Conservation (phyloP, 2,797 vertebrate genomes). For the Clarias pachynema region DNA sequence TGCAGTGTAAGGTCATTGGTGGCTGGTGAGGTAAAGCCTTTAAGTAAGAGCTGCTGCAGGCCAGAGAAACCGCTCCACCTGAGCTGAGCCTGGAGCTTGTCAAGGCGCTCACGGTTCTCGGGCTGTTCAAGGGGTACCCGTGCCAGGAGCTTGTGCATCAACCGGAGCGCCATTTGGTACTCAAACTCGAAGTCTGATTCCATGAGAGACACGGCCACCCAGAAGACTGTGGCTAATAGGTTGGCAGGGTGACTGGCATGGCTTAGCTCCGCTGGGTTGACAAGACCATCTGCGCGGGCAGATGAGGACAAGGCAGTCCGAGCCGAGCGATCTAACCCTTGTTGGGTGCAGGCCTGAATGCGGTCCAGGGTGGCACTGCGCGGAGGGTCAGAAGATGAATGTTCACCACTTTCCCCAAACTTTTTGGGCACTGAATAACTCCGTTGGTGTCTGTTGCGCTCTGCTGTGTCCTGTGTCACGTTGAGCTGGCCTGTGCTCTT, state of each 20-base stretch:
- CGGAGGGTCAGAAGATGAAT: slow-evolving; percentile 82
- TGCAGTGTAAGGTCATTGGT: slow-evolving; percentile 95
- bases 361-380: slow-evolving; percentile 96
- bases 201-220: slow-evolving; percentile 97
- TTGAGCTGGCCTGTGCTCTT: slow-evolving; percentile 97
- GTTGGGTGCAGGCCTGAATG: slow-evolving; percentile 95
- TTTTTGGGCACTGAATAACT: slow-evolving; percentile 99
- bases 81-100: slow-evolving; percentile 96
- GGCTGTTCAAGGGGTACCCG: slow-evolving; percentile 92
- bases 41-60: slow-evolving; percentile 93
- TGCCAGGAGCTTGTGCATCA: slow-evolving; percentile 90
- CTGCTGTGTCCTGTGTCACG: slow-evolving; percentile 84
- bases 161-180: slow-evolving; percentile 93
- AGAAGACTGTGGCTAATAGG: slow-evolving; percentile 94
- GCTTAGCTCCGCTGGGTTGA: slow-evolving; percentile 85
- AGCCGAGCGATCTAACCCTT: slow-evolving; percentile 81
- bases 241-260: slow-evolving; percentile 93
- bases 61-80: slow-evolving; percentile 97
- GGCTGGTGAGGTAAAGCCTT: slow-evolving; percentile 95
- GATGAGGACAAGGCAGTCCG: slow-evolving; percentile 87
- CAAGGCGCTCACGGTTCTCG: slow-evolving; percentile 94
- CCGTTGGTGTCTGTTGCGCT: slow-evolving; percentile 91
- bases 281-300: slow-evolving; percentile 79
- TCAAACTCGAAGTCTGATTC: slow-evolving; percentile 99
- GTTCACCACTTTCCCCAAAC: slow-evolving; percentile 88